A percentile compares a stretch with the other conserved stretches of the same genome.
Evolutionary conservation across 2,888 invertebrate species (phyloP).

Genomic region (Crematogaster levior): DNA sequence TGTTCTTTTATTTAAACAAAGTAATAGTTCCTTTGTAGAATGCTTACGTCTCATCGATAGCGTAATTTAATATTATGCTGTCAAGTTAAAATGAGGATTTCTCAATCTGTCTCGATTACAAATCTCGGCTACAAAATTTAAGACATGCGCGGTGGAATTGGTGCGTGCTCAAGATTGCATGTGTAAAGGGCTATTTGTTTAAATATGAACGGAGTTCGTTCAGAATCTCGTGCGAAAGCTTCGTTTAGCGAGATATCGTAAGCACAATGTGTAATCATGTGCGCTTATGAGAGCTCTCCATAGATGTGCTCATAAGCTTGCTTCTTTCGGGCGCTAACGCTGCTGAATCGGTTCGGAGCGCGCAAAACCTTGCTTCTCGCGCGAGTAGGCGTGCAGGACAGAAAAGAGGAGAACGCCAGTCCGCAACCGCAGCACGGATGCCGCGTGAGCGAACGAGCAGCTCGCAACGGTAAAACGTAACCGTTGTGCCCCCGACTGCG

Average conservation of each 20-base stretch:
- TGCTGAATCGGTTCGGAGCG: constrained; percentile 22
- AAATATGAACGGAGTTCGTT: background rate
- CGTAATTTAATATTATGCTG: background rate
- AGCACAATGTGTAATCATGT: background rate
- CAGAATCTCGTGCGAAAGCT: background rate
- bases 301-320: background rate
- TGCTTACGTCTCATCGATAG: background rate
- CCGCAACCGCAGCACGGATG: constrained; percentile 55
- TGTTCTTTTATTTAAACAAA: background rate
- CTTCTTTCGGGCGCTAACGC: background rate
- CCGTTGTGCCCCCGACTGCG: constrained; percentile 77
- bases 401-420: constrained; percentile 62
- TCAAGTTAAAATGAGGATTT: background rate
- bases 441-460: constrained; percentile 77
- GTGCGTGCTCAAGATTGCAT: background rate
- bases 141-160: background rate
- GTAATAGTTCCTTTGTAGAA: background rate
- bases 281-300: background rate
- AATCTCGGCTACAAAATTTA: background rate
- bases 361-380: constrained; percentile 24
- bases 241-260: background rate
- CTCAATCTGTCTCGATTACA: background rate
- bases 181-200: background rate
- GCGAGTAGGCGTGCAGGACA: constrained; percentile 64
- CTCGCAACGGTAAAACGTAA: constrained; percentile 81